These are phyloP conservation scores for Eupsilia transversa DNA, from an alignment of 2,888 invertebrate genomes.

Conservation along the genomic window DNA sequence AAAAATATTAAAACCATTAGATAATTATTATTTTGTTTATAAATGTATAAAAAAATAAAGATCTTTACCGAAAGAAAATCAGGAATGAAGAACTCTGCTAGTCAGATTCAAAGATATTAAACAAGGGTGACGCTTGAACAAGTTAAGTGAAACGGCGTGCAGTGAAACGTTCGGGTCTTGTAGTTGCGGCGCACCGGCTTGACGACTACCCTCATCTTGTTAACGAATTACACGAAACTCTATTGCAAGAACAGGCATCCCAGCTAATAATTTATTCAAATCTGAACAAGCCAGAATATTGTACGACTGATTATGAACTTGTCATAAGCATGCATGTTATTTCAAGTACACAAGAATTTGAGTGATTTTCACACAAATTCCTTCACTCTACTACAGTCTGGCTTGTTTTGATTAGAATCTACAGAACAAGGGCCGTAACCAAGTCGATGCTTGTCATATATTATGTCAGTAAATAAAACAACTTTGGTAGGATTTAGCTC, in stretches of 20 bases:
- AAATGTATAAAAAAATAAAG: slow-evolving; percentile 90
- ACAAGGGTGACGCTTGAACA: slow-evolving; percentile 35
- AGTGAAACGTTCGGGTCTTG: slow-evolving; percentile 30
- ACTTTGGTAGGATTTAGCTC: slow-evolving; percentile 78
- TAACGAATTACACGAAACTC: slow-evolving; percentile 11
- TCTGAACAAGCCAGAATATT: neutral
- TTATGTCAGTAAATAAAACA: slow-evolving; percentile 67
- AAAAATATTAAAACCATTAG: slow-evolving; percentile 66
- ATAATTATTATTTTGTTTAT: slow-evolving; percentile 65
- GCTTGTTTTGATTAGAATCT: slow-evolving; percentile 6
- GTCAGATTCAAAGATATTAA: slow-evolving; percentile 69
- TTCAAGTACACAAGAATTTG: slow-evolving; percentile 5
- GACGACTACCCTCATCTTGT: slow-evolving; percentile 33
- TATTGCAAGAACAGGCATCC: slow-evolving; percentile 48
- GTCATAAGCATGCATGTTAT: neutral
- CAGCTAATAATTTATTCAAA: slow-evolving; percentile 14
- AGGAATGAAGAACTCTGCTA: slow-evolving; percentile 86
- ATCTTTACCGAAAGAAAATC: slow-evolving; percentile 85
- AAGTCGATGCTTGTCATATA: slow-evolving; percentile 51
- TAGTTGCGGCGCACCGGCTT: slow-evolving; percentile 38
- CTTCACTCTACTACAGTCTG: neutral
- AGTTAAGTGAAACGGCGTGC: slow-evolving; percentile 40
- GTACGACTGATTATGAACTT: slow-evolving; percentile 1
- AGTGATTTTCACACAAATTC: neutral
- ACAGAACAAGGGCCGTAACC: slow-evolving; percentile 21